These are phyloP conservation scores for Lamprotornis superbus DNA, from an alignment of 2,113 vertebrate genomes.

Conservation along the genomic window DNA sequence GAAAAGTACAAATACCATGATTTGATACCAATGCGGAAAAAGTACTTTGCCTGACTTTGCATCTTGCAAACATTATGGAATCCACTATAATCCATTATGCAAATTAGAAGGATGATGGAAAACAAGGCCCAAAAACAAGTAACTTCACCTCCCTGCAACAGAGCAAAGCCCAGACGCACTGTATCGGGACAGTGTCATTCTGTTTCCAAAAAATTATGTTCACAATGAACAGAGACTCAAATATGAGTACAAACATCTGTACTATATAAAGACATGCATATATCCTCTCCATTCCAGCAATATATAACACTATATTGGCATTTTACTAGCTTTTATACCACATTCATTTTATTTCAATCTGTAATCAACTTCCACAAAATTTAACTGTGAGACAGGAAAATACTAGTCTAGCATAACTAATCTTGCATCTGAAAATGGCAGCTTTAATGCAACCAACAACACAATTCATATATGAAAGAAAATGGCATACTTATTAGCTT, in stretches of 20 bases:
- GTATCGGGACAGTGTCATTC: not conserved
- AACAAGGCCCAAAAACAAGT: not conserved
- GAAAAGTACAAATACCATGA: not conserved
- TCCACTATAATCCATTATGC: not conserved
- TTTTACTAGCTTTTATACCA: constrained; percentile 56
- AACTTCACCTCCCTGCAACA: not conserved
- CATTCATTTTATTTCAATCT: constrained; percentile 72
- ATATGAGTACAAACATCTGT: not conserved
- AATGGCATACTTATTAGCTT: constrained; percentile 70
- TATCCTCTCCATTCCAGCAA: not conserved
- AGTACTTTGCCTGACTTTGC: not conserved
- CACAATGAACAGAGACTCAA: not conserved
- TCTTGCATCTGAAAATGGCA: constrained; percentile 60
- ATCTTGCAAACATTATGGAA: not conserved
- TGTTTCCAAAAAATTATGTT: not conserved
- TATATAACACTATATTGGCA: constrained; percentile 21
- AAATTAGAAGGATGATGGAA: not conserved
- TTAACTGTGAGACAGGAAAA: constrained; percentile 73
- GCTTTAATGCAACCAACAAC: constrained; percentile 71
- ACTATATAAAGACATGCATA: not conserved
- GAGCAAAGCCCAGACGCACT: not conserved
- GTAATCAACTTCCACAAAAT: constrained; percentile 78
- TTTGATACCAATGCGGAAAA: not conserved
- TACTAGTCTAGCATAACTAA: constrained; percentile 71
- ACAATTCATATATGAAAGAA: constrained; percentile 68